Base-by-base conservation (phyloP, 2,888 invertebrate genomes). In the Cheilosia soror region DNA sequence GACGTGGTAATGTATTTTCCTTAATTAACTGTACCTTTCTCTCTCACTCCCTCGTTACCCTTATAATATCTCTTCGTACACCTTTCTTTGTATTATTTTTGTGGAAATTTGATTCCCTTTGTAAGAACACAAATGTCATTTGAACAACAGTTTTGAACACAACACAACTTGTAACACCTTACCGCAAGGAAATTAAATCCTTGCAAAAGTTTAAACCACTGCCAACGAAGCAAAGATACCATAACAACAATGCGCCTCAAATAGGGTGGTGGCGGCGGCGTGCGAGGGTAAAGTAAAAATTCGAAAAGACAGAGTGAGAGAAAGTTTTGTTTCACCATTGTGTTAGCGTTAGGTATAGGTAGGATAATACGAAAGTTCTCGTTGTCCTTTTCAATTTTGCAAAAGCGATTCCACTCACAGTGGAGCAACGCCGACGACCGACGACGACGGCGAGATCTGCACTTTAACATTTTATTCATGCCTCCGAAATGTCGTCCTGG, bases 171-270 rank as follows among this genome's bases (percentile, higher is more conserved):
- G 69, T 62, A 83, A 73, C 66, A 73, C 73, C 66, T 78, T 68
- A 73, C 78, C 83, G 55, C 78, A 73, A 78, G 83, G 72, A 73
- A 83, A 78, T 83, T 66, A 73, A 83, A 83, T 73, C 78, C 72
- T 63, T 72, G 55, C 66, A 77, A 82, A 83, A 68, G 60, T 78
- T 82, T 31, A 62, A 78, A 73, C 68, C 65, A 51, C 69, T 57
- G 25, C 20, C 42, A 62, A n/a, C 47, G 33, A 11, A 57, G 63
- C 58, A 57, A 49, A 37, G 76, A 69, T 57, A 53, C 33, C 27
- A 27, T 68, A 47, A 51, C 72, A 44, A 11, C 42, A 51, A 51
- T 47, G 5, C 11, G 7, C 51, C 7, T 5, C 13, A 20, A 31
- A 33, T 44, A 29, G 33, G 31, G 37, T 37, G 33, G 9, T 20